Base-by-base conservation (phyloP, 1,140 invertebrate genomes). In the Chymomyza costata region DNA sequence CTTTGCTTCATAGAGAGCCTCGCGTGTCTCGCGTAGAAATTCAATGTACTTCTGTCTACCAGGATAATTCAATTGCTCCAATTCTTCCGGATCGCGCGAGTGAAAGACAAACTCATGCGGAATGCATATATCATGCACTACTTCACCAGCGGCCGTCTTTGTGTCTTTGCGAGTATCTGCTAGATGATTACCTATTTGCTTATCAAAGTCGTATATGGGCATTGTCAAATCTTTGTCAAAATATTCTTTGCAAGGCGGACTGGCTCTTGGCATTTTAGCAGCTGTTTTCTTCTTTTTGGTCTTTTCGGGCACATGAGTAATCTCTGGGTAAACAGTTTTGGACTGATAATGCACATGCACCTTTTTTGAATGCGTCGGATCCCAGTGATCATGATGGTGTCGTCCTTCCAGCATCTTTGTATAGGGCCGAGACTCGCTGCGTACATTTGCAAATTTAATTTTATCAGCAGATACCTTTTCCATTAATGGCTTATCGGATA, bases 311-410 rank as follows among this genome's bases (percentile, higher is more conserved):
- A 13, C n/a, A 5, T 69, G 58, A 0, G 66, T 76, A 6, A 66
- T 63, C 43, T 76, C 53, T 0, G 82, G 65, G 3, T 60, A 16
- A 1, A 82, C 61, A 0, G 70, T 68, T 38, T 84, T 78, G 0
- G 69, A 61, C 28, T 84, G 71, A 39, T 85, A 85, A 6, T 80
- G 76, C 1, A 85, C 83, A 40, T 82, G 64, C 0, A 85, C 66
- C 1, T 39, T 56, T 14, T 82, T 83, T n/a, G 52, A 46, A n/a
- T 85, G 71, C 0, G 73, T 83, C 11, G 83, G 68, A 1, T 70
- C 37, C 63, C 67, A 74, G 34, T 85, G 83, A 19, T 83, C 83
- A 19, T 85, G 83, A 46, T 85, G 83, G 30, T 85, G 83, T 0
- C 83, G 60, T 0, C 76, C 69, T 41, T 83, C 76, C 0, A 85